phyloP scores from a whole-genome alignment of 2,797 vertebrate species.

The Phataginus tetradactyla region DNA sequence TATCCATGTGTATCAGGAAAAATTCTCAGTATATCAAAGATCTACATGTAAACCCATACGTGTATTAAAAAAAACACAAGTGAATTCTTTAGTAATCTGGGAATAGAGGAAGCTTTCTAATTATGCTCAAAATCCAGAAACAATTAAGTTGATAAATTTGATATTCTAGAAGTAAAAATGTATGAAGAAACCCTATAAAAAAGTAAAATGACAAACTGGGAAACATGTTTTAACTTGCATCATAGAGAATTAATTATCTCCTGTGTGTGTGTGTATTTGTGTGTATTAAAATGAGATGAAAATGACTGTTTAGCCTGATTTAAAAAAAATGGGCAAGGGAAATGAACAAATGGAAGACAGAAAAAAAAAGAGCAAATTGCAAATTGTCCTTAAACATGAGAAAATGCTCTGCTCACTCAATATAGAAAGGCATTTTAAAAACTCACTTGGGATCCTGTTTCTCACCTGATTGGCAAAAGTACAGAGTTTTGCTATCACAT shows the following conservation, averaged over 20 bases:
- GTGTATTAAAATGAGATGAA: neutral
- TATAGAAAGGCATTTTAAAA: neutral
- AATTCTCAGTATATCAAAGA: neutral
- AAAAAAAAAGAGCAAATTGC: neutral
- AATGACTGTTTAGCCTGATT: neutral
- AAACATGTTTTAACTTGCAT: neutral
- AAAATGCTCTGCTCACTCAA: neutral
- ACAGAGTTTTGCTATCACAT: neutral
- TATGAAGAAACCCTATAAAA: neutral
- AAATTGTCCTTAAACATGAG: neutral
- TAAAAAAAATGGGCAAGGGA: neutral
- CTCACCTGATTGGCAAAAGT: neutral
- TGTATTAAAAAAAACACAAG: neutral
- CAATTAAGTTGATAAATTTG: neutral
- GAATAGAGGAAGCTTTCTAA: neutral
- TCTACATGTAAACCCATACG: neutral
- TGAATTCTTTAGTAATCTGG: neutral
- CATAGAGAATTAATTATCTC: neutral
- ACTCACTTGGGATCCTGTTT: neutral
- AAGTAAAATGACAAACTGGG: neutral
- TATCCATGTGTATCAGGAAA: neutral
- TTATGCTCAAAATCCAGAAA: conserved; percentile 6
- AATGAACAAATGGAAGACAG: neutral
- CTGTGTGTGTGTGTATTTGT: neutral
- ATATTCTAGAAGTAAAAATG: conserved; percentile 28